Base-by-base conservation (phyloP, 2,888 invertebrate genomes). In the Timema podura region DNA sequence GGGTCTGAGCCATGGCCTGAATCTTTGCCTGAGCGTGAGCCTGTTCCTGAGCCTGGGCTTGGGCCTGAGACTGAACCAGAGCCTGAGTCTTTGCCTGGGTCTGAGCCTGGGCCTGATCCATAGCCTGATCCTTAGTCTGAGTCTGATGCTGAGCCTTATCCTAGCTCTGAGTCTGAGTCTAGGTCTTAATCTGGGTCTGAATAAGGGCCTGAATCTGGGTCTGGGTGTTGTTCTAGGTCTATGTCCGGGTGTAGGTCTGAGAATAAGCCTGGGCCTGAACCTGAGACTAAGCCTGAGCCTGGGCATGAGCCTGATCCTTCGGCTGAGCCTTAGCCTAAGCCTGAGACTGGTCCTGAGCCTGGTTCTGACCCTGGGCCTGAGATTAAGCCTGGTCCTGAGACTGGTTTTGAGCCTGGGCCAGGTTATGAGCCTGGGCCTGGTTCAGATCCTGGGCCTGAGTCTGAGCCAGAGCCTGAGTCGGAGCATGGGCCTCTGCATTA, bases 61-160 rank as follows among this genome's bases (percentile, higher is more conserved):
- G 76, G 51, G 68, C 73, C 69, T 76, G 76, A 51, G 70, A 69
- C 65, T 76, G 76, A 49, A 73, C 72, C 74, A 69, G 64, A 11
- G 61, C 48, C 10, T 71, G 76, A 7, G n/a, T 15, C 61, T 61
- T 9, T 9, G 15, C 16, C 61, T 61, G 61, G 61, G 47, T 15
- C 75, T 77, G 76, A 71, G 76, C 76, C 71, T 78, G 77, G 73
- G 70, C 71, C 65, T 75, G 76, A 59, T 72, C 70, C 68, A 70
- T 71, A 15, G 30, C 67, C 11, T 68, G 70, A 11, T 13, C 65
- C 59, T 71, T 71, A 16, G 71, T 68, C 69, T 73, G 72, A 48
- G 69, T 68, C 61, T 74, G 75, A 61, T 68, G 73, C 70, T 76
- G 79, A 15, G 61, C 49, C 49, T 49, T 9, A 15, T 9, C 16